These are phyloP conservation scores for Cataglyphis cursor DNA, from an alignment of 2,888 invertebrate genomes.

Conservation along the genomic window DNA sequence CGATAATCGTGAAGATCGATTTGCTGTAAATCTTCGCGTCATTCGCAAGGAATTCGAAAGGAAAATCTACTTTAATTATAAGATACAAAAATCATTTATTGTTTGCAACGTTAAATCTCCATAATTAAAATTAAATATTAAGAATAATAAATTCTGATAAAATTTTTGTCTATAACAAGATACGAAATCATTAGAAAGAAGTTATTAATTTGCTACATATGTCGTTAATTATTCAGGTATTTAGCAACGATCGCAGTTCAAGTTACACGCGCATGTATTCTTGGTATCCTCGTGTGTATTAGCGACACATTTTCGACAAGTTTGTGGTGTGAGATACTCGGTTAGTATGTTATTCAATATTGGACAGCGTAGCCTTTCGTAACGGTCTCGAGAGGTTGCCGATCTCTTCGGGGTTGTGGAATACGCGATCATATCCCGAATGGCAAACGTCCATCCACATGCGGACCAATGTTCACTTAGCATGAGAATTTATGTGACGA, in stretches of 20 bases:
- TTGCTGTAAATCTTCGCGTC: constrained; percentile 6
- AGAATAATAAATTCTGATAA: neutral
- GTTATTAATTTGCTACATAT: neutral
- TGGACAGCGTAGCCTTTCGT: constrained; percentile 77
- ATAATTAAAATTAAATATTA: neutral
- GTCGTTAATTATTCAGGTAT: constrained; percentile 1
- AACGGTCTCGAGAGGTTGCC: constrained; percentile 66
- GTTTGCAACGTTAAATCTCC: neutral
- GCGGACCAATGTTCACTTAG: constrained; percentile 79
- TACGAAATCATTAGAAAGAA: neutral
- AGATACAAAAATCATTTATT: neutral
- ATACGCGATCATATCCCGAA: constrained; percentile 69
- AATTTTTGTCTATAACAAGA: neutral
- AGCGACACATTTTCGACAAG: constrained; percentile 66
- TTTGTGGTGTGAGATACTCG: constrained; percentile 65
- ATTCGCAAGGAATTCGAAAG: neutral
- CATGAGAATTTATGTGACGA: constrained; percentile 79
- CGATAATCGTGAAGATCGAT: constrained; percentile 6
- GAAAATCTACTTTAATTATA: neutral
- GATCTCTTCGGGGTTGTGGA: constrained; percentile 73
- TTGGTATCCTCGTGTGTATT: neutral
- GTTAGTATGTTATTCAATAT: constrained; percentile 79
- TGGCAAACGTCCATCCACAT: constrained; percentile 66
- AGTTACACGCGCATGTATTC: neutral
- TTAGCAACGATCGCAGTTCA: neutral